Conservation (phyloP, 1,140 invertebrate genomes). For the Pantala flavescens region DNA sequence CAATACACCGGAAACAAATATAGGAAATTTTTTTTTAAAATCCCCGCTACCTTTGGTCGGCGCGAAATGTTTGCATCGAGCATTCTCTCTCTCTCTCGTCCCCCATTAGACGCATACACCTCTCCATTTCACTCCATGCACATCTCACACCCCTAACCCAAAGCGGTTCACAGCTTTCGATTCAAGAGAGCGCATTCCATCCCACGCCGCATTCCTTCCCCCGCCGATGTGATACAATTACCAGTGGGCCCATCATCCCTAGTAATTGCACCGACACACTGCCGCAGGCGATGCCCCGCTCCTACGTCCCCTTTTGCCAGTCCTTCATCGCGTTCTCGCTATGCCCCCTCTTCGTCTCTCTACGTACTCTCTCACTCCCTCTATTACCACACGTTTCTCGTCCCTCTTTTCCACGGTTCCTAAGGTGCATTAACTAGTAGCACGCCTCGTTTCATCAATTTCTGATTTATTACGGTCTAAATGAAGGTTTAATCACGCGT, state of each 20-base stretch:
- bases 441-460: not conserved
- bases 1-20: constrained; percentile 3
- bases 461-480: no score
- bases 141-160: not conserved
- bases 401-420: not conserved
- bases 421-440: not conserved
- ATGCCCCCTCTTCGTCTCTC: not conserved
- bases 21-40: constrained; percentile 8
- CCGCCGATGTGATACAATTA: not conserved
- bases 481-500: no score
- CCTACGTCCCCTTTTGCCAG: not conserved
- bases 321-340: not conserved
- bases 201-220: not conserved
- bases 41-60: not conserved
- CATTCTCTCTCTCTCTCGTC: not conserved
- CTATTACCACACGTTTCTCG: not conserved
- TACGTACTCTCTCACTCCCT: no score
- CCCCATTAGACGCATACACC: not conserved
- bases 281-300: not conserved
- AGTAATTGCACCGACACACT: constrained; percentile 5
- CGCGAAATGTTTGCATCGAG: not conserved
- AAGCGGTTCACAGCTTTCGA: not conserved
- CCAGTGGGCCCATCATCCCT: not conserved
- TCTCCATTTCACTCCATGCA: not conserved
- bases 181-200: not conserved